Evolutionary conservation across 2,113 vertebrate species (phyloP).

Genomic region (Oxygymnocypris stewartii): DNA sequence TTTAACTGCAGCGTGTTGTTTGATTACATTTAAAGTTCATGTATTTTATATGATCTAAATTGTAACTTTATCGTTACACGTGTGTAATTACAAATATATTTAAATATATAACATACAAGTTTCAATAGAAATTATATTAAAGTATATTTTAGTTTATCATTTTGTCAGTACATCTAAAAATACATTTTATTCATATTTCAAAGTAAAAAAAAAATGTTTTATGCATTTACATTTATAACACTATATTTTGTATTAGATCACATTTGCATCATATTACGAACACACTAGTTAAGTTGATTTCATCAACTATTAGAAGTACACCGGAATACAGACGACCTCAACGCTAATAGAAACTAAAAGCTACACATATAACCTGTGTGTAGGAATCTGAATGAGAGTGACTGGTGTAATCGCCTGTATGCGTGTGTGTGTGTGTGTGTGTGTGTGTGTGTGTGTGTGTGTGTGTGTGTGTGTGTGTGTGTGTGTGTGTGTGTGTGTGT

Average conservation of each 20-base stretch:
- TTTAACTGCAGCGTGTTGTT: neutral
- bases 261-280: too few species aligned
- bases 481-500: neutral
- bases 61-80: neutral
- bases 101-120: neutral
- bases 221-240: too few species aligned
- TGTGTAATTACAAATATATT: neutral
- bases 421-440: neutral
- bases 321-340: neutral
- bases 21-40: neutral
- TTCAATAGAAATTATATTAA: too few species aligned
- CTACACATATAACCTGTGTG: neutral
- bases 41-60: neutral
- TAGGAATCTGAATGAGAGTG: conserved; percentile 9
- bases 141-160: too few species aligned
- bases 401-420: conserved; percentile 4
- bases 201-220: too few species aligned
- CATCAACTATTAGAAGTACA: neutral
- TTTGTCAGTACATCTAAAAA: too few species aligned
- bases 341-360: neutral
- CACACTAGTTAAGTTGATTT: neutral
- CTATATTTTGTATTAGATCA: too few species aligned
- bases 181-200: too few species aligned
- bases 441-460: neutral
- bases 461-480: neutral